phyloP scores from a whole-genome alignment of 2,888 invertebrate species.

The Calliphora vomitoria region DNA sequence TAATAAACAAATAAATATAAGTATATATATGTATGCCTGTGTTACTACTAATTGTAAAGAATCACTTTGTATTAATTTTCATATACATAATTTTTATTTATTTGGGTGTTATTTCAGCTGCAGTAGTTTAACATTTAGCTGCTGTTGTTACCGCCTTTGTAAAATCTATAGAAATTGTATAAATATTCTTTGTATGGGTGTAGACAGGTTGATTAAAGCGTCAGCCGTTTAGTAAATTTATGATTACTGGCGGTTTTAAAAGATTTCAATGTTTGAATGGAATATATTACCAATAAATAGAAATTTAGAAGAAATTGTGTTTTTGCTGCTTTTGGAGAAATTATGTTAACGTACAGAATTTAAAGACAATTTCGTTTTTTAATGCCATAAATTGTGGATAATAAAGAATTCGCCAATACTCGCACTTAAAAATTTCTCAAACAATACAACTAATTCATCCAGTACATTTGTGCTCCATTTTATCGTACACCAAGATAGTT shows the following conservation, averaged over 20 bases:
- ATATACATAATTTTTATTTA: constrained; percentile 48
- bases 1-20: too few relatives aligned
- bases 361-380: background rate
- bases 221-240: constrained; percentile 29
- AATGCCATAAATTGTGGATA: too few relatives aligned
- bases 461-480: too few relatives aligned
- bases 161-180: background rate
- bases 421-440: too few relatives aligned
- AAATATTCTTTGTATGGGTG: constrained; percentile 38
- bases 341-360: background rate
- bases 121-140: background rate
- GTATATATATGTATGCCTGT: constrained; percentile 19
- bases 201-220: constrained; percentile 12
- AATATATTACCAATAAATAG: constrained; percentile 17
- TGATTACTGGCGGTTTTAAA: constrained; percentile 38
- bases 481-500: too few relatives aligned
- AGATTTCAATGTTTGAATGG: background rate
- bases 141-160: background rate
- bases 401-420: too few relatives aligned
- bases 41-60: constrained; percentile 69
- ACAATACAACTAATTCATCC: too few relatives aligned
- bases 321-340: background rate
- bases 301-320: constrained; percentile 4
- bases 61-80: constrained; percentile 55
- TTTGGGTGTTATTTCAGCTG: constrained; percentile 36